Percentiles rank a stretch among this genome's conserved stretches.
Conservation (phyloP, 1,140 invertebrate genomes). For the Drosophila trapezifrons region DNA sequence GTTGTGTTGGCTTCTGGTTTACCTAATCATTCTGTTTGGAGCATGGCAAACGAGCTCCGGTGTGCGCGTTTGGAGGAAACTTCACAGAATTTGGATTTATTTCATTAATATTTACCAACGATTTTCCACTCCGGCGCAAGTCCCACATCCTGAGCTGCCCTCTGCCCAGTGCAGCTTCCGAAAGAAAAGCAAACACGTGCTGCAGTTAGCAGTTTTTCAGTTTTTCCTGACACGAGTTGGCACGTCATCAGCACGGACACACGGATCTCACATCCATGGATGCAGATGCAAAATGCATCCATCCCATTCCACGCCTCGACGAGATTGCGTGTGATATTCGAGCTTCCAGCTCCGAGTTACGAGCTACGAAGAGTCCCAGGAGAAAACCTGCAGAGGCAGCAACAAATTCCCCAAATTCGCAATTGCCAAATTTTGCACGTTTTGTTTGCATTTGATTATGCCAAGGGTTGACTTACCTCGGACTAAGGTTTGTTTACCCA, state of each 20-base stretch:
- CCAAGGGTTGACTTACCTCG: constrained; percentile 3
- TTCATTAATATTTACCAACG: constrained; percentile 30
- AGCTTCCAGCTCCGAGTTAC: not conserved
- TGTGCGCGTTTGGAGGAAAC: not conserved
- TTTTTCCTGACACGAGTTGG: constrained; percentile 25
- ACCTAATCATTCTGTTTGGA: constrained; percentile 21
- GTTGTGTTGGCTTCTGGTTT: constrained; percentile 12
- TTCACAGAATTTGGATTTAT: constrained; percentile 19
- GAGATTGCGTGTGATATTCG: constrained; percentile 14
- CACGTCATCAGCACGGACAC: constrained; percentile 43
- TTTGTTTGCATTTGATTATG: constrained; percentile 62
- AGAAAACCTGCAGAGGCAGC: constrained; percentile 36
- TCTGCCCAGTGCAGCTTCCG: not conserved
- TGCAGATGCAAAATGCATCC: constrained; percentile 18
- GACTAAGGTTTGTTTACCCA: constrained; percentile 3
- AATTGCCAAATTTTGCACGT: constrained; percentile 48
- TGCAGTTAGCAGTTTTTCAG: constrained; percentile 30
- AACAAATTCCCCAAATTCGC: constrained; percentile 15
- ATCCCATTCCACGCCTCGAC: not conserved
- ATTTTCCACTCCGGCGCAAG: constrained; percentile 20
- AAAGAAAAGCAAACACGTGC: constrained; percentile 27
- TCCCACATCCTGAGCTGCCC: not conserved
- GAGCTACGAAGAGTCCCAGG: not conserved
- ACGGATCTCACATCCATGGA: constrained; percentile 11
- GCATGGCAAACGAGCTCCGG: constrained; percentile 10